Percentiles rank a stretch among this genome's conserved stretches.
Conservation (phyloP, 2,113 vertebrate genomes). For the Patagioenas fasciata region DNA sequence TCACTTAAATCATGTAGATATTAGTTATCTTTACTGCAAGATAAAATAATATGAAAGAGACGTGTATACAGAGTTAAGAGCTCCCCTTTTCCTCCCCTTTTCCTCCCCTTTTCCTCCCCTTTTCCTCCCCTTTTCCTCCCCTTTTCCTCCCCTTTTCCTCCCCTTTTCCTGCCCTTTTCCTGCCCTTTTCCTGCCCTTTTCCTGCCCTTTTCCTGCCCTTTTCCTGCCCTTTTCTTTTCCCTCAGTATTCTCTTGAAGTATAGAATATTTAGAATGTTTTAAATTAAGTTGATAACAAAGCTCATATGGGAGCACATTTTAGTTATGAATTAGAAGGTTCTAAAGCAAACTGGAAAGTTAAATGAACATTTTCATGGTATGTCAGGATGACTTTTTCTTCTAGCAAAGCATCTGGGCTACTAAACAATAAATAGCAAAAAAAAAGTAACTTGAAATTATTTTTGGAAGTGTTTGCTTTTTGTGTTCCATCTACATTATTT, state of each 20-base stretch:
- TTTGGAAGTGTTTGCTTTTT: background rate
- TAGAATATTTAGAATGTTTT: background rate
- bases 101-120: too few relatives aligned
- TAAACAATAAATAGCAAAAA: background rate
- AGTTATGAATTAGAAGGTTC: background rate
- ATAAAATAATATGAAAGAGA: background rate
- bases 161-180: background rate
- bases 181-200: background rate
- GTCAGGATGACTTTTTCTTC: background rate
- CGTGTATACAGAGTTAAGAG: background rate
- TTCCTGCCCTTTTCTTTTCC: too few relatives aligned
- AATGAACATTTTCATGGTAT: background rate
- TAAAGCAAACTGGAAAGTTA: background rate
- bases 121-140: too few relatives aligned
- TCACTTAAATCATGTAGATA: background rate
- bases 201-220: too few relatives aligned
- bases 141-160: too few relatives aligned
- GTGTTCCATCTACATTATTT: background rate
- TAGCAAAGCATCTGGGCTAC: background rate
- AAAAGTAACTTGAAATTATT: rapidly evolving
- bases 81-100: background rate
- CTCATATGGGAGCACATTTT: background rate
- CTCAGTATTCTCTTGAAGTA: background rate
- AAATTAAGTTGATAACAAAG: background rate
- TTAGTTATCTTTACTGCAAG: background rate